Base-by-base conservation (phyloP, 2,888 invertebrate species). In the Syrista parreyssii region DNA sequence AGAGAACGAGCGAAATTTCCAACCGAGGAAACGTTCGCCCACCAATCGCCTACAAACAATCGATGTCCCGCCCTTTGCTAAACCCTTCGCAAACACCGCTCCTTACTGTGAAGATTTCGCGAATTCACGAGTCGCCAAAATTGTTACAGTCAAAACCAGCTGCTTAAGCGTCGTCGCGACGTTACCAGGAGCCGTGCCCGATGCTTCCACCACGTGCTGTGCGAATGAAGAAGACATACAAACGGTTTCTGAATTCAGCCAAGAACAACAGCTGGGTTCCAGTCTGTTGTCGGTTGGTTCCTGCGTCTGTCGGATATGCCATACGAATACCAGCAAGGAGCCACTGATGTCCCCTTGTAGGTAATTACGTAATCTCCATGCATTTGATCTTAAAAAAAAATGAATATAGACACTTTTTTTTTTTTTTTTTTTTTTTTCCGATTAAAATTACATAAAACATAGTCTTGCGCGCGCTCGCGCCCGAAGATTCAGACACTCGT, bases 291-390 rank as follows among this genome's bases (percentile, higher is more conserved):
- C 94, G 85, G 93, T 94, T 83, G 93, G 93, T 74, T 94, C 94
- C 69, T 93, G 92, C 87, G 93, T 94, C 85, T 95, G 95, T 90
- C 93, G 95, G 84, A 95, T 95, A 87, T 95, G 95, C 92, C 93
- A 93, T 85, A 92, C 92, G 40, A 92, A 90, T 84, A 91, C 91
- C 69, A 83, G 88, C 76, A 92, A 91, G 84, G 93, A 93, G 86
- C 85, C 93, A 78, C 92, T 95, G 85, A 94, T 95, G 91, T 95
- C 95, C 1, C 95, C 95, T 82, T 91, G 90, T 87, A 90, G 90
- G 90, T 91, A 86, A 88, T n/a, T n/a, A n/a, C n/a, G n/a, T n/a
- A n/a, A n/a, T n/a, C n/a, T n/a, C n/a, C n/a, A n/a, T n/a, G n/a
- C n/a, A n/a, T n/a, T n/a, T n/a, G n/a, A n/a, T n/a, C n/a, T n/a